Evolutionary conservation across 2,888 invertebrate species (phyloP), one percentile per base, ranked within the genome.

Genomic region (Notodonta ziczac): DNA sequence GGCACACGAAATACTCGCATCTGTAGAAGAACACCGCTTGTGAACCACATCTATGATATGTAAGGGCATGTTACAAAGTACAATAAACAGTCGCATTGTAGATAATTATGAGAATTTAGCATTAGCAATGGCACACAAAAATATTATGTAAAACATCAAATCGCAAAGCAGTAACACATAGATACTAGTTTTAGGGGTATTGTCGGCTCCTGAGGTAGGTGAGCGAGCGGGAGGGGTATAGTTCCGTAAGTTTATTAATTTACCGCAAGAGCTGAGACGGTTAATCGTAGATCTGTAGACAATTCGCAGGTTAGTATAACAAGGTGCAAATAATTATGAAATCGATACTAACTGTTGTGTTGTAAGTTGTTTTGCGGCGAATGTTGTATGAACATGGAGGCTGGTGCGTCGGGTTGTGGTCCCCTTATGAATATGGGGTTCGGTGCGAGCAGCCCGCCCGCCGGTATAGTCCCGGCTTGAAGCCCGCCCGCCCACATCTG

Each of bases 391-490:
- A 97, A 98, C 97, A 98, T 97, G 44, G 96, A 95, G 12, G 94
- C 93, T 12, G 83, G 79, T 0, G 94, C 91, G 82, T 97, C 97
- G 2, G 96, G 95, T 81, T 97, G 97, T 0, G 96, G 94, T 24
- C 97, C 97, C 51, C 98, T 91, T 71, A 98, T 97, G 85, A 97
- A 96, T 77, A 98, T 97, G 8, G 96, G 97, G 90, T 97, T 97
- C 14, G 96, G 96, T 0, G 96, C 95, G 6, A 97, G 87, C 0
- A 96, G 94, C 0, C 91, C 90, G 4, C 92, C 95, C 1, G 97
- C 91, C 0, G 97, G 91, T 12, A 96, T 90, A 46, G 95, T 95
- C 0, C 96, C 96, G 0, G 89, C 81, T 74, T 96, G 97, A 35
- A 97, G 83, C 0, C 96, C 96, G 13, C 96, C 96, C 0, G 97